These are phyloP conservation scores for Catocala sponsa DNA, from an alignment of 2,888 invertebrate species.

Conservation along the genomic window DNA sequence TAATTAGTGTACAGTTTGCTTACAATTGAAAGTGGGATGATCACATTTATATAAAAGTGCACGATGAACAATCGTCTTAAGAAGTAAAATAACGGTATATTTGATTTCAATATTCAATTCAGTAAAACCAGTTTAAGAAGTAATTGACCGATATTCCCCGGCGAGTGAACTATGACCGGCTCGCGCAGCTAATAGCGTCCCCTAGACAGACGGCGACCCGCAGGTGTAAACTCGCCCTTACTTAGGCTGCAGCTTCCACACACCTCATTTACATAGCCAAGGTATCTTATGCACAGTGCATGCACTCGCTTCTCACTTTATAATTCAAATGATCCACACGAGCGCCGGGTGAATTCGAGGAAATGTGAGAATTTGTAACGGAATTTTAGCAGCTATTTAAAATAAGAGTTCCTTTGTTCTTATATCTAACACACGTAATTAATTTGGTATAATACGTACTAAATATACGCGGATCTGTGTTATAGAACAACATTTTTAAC, in stretches of 20 bases:
- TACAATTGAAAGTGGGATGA: not conserved
- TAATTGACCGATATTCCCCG: slow-evolving; percentile 50
- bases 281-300: slow-evolving; percentile 80
- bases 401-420: slow-evolving; percentile 44
- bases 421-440: slow-evolving; percentile 23
- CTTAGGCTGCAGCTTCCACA: slow-evolving; percentile 65
- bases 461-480: not conserved
- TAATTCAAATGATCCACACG: slow-evolving; percentile 83
- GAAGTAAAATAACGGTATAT: slow-evolving; percentile 16
- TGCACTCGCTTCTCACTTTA: slow-evolving; percentile 84
- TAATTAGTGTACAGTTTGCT: not conserved
- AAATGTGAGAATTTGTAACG: slow-evolving; percentile 86
- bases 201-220: slow-evolving; percentile 44
- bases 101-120: slow-evolving; percentile 28
- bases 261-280: slow-evolving; percentile 79
- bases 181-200: slow-evolving; percentile 34
- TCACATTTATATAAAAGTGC: not conserved
- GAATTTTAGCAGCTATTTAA: slow-evolving; percentile 65
- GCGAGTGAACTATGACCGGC: slow-evolving; percentile 62
- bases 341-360: slow-evolving; percentile 70
- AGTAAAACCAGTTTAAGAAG: slow-evolving; percentile 29
- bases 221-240: slow-evolving; percentile 74
- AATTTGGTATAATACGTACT: slow-evolving; percentile 3
- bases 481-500: not conserved
- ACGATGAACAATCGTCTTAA: not conserved